Base-by-base conservation (phyloP, 2,113 vertebrate genomes). In the Epinephelus cyanopodus region DNA sequence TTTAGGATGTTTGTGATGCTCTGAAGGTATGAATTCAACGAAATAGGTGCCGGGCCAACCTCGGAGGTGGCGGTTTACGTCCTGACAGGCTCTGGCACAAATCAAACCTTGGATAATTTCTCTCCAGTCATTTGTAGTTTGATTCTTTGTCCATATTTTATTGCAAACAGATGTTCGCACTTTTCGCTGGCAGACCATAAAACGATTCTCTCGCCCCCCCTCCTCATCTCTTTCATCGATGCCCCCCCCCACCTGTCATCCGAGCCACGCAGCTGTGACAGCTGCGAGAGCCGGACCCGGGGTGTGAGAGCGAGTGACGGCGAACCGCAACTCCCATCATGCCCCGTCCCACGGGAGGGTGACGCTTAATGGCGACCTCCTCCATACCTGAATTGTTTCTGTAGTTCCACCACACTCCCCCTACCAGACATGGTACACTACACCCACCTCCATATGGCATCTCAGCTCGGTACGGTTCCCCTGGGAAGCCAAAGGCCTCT, bases 401-500 rank as follows among this genome's bases (percentile, higher is more conserved):
- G 65, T 74, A 74, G 62, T 78, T 87, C 82, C 84, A 58, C 71
- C 71, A 53, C 53, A 52, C 54, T 68, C 77, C 75, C 69, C 70
- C 80, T 45, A 81, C 60, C 56, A 88, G 85, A 91, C 64, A 63
- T 19, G 78, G 33, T 57, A 57, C 52, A 37, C 62, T 81, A 82
- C 88, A 88, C 89, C 90, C 84, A 92, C 92, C 78, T 88, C 89
- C 92, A 91, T 95, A 89, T 92, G 88, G 87, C 85, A 37, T 68
- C 76, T 78, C 75, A 1, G 76, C 83, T 78, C 68, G 12, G 45
- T 75, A 57, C 10, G 10, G 65, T 82, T 89, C 92, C 82, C 85
- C 33, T 1, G 79, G 74, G 83, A 60, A 66, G 27, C 27, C 33
- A 74, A 81, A 85, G 77, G 56, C 23, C 37, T 83, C 78, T 64